Base-by-base conservation (phyloP, 2,797 vertebrate genomes). In the Todus mexicanus region DNA sequence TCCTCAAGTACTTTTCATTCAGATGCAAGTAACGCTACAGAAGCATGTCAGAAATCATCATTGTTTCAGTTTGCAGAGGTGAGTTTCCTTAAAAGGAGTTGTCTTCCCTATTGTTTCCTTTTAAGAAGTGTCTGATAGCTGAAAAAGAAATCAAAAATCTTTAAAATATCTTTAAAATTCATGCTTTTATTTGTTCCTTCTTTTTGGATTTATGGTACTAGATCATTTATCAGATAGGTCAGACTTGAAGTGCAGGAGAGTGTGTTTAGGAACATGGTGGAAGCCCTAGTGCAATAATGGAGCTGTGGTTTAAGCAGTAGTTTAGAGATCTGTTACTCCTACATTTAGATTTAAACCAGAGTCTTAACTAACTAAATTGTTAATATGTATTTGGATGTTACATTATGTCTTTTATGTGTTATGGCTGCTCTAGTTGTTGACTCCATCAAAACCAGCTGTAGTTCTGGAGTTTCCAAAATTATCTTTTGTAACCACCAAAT, bases 21-120 rank as follows among this genome's bases (percentile, higher is more conserved):
- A 87, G 97, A 98, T 96, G 95, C 97, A 94, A 93, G 98, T 89
- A 98, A 98, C 93, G 97, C 98, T 50, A 96, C 97, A 38, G 98
- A 98, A 94, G 95, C 97, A 81, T 98, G 97, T 95, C 98, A 98
- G 87, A 98, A 98, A 74, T 98, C 98, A 29, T 98, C 98, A 35
- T 96, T 98, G 82, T 98, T 98, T 96, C 97, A 98, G 71, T 97
- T 98, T 89, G 98, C 98, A 48, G 97, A 98, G 97, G 98, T 98
- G 95, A 96, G 86, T 56, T 86, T 64, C 66, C 70, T 70, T 56
- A 21, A 48, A 57, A 90, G 38, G n/a, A 4, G 1, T 43, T 22
- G 12, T 59, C 48, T 86, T 69, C 2, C 31, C 8, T 19, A 27
- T 7, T 27, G 5, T 16, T 59, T 51, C 22, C 27, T 78, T 86